These are phyloP conservation scores for Umimayanthus kanabou DNA, from an alignment of 92 coral and sea anemone genomes.

Conservation along the genomic window DNA sequence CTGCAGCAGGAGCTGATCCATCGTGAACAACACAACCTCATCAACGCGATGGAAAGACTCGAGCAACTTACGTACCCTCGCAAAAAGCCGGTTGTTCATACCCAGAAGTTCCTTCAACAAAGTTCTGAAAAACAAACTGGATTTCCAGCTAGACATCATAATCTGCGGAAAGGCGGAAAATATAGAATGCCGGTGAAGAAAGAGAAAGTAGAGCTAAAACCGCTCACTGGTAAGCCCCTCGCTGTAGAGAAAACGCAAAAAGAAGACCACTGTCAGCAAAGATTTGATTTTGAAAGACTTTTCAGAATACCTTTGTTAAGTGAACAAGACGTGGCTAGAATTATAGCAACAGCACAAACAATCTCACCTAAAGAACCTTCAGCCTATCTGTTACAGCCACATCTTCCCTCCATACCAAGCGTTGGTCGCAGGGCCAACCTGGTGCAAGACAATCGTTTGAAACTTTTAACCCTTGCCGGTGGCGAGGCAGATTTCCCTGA, in stretches of 20 bases:
- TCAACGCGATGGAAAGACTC: constrained; percentile 92
- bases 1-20: constrained; percentile 85
- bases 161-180: constrained; percentile 36
- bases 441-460: constrained; percentile 72
- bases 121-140: constrained; percentile 14
- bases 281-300: constrained; percentile 40
- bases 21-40: constrained; percentile 90
- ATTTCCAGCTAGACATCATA: constrained; percentile 59
- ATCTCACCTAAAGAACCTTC: constrained; percentile 64
- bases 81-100: constrained; percentile 69
- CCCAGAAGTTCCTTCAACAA: constrained; percentile 32
- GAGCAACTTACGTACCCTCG: constrained; percentile 86
- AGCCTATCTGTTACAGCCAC: constrained; percentile 75
- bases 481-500: constrained; percentile 43
- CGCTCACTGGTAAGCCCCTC: constrained; percentile 68
- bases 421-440: constrained; percentile 73
- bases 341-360: constrained; percentile 54
- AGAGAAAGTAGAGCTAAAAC: constrained; percentile 55
- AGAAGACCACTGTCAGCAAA: constrained; percentile 5
- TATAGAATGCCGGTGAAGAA: constrained; percentile 36
- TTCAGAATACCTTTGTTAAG: constrained; percentile 61
- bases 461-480: constrained; percentile 73
- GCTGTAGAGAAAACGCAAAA: constrained; percentile 37
- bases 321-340: constrained; percentile 75
- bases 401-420: constrained; percentile 91